Evolutionary conservation across 1,140 invertebrate genomes (phyloP).

Genomic region (Ptiloglossa arizonensis): DNA sequence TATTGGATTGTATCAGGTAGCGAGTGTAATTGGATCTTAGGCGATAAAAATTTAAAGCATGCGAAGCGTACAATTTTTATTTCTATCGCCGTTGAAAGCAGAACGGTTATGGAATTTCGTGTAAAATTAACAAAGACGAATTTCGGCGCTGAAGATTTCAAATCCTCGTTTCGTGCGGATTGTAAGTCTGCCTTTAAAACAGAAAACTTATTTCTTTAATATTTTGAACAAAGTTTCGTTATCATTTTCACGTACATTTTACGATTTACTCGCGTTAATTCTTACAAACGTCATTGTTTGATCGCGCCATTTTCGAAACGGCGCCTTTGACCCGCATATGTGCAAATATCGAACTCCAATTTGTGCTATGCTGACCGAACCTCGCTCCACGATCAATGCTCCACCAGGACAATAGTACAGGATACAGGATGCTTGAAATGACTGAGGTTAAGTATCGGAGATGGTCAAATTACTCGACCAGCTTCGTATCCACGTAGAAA

Average conservation of each 20-base stretch:
- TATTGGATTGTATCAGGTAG: no score
- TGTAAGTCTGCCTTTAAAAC: not conserved
- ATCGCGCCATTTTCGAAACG: not conserved
- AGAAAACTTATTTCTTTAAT: no score
- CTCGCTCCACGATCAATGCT: constrained; percentile 23
- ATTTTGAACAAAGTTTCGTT: no score
- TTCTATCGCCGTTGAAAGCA: not conserved
- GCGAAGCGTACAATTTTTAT: not conserved
- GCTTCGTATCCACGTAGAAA: constrained; percentile 7
- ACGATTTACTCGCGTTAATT: not conserved
- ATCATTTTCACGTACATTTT: no score
- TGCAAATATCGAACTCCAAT: constrained; percentile 5
- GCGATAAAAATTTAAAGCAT: not conserved
- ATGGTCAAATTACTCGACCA: constrained; percentile 33
- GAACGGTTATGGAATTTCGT: not conserved
- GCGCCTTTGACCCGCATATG: not conserved
- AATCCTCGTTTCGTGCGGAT: not conserved
- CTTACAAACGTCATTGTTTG: not conserved
- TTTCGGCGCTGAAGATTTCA: not conserved
- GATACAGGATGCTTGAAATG: constrained; percentile 37
- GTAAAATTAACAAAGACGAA: not conserved
- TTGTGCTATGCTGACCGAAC: not conserved
- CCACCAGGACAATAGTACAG: constrained; percentile 14
- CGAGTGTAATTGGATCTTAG: not conserved
- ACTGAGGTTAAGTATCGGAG: constrained; percentile 36